phyloP scores from a whole-genome alignment of 2,888 invertebrate genomes.

The Cerceris ruficornis region DNA sequence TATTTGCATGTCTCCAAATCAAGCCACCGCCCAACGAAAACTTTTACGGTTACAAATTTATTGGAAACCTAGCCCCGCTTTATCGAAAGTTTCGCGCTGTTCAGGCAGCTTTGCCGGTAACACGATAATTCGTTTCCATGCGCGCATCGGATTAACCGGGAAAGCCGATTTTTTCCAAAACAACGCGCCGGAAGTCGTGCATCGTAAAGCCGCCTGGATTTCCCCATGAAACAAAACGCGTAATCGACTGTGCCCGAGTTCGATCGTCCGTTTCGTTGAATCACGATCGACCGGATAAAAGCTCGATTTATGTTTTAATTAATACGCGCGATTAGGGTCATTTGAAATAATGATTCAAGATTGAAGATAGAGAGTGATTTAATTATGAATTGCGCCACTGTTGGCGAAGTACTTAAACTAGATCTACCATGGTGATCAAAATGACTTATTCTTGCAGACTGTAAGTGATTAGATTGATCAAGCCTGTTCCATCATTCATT shows the following conservation, averaged over 20 bases:
- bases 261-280: constrained; percentile 43
- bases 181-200: constrained; percentile 62
- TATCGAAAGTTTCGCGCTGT: constrained; percentile 11
- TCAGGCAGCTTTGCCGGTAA: constrained; percentile 29
- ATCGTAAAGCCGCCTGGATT: constrained; percentile 38
- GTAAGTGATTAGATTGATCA: too few species aligned
- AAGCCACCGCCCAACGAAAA: too few species aligned
- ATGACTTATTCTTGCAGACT: too few species aligned
- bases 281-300: constrained; percentile 22
- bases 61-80: not conserved
- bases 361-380: not conserved
- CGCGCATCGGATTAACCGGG: constrained; percentile 55
- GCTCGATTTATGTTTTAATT: constrained; percentile 39
- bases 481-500: too few species aligned
- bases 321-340: constrained; percentile 20
- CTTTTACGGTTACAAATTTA: too few species aligned
- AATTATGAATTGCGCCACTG: not conserved
- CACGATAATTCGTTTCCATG: constrained; percentile 58
- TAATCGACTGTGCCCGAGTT: constrained; percentile 49
- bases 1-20: too few species aligned
- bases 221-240: constrained; percentile 44
- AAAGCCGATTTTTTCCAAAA: constrained; percentile 65
- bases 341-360: not conserved
- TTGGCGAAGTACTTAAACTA: too few species aligned
- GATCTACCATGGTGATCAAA: too few species aligned